A percentile compares a stretch with the other conserved stretches of the same genome.
phyloP scores from a whole-genome alignment of 2,888 invertebrate genomes.

The Pterostichus niger region DNA sequence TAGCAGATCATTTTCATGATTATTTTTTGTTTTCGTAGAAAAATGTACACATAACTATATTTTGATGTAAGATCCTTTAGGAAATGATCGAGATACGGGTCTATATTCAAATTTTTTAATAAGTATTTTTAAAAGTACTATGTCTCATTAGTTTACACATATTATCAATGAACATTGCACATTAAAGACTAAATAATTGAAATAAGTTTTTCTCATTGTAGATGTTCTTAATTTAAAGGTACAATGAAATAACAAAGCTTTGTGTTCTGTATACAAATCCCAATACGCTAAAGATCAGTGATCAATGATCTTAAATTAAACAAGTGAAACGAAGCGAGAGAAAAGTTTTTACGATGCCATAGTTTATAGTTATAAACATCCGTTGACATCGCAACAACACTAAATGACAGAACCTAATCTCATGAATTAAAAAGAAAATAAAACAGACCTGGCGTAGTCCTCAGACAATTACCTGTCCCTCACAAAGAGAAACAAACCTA shows the following conservation, averaged over 20 bases:
- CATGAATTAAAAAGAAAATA: slow-evolving; percentile 55
- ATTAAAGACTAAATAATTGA: too few relatives aligned
- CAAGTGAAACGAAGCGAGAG: slow-evolving; percentile 42
- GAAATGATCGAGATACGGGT: too few relatives aligned
- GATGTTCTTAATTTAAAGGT: background rate
- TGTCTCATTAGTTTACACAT: too few relatives aligned
- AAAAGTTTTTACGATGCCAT: slow-evolving; percentile 53
- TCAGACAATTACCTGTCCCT: slow-evolving; percentile 49
- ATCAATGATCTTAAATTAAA: slow-evolving; percentile 34
- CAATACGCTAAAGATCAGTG: slow-evolving; percentile 19
- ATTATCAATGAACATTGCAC: too few relatives aligned
- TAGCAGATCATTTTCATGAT: too few relatives aligned
- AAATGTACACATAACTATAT: too few relatives aligned
- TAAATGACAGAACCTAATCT: slow-evolving; percentile 59
- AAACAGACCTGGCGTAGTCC: slow-evolving; percentile 43
- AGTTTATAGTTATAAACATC: slow-evolving; percentile 41
- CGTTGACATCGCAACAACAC: slow-evolving; percentile 37
- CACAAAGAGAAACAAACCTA: slow-evolving; percentile 54
- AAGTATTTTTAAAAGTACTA: too few relatives aligned
- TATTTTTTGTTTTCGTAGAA: too few relatives aligned
- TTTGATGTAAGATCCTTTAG: too few relatives aligned
- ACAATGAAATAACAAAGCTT: slow-evolving; percentile 20
- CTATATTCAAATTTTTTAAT: too few relatives aligned
- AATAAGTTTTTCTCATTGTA: too few relatives aligned
- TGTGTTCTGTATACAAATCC: slow-evolving; percentile 1